Percentiles rank a stretch among this genome's conserved stretches.
These are phyloP conservation scores for Drosophila colorata DNA, from an alignment of 2,888 invertebrate genomes.

Conservation along the genomic window DNA sequence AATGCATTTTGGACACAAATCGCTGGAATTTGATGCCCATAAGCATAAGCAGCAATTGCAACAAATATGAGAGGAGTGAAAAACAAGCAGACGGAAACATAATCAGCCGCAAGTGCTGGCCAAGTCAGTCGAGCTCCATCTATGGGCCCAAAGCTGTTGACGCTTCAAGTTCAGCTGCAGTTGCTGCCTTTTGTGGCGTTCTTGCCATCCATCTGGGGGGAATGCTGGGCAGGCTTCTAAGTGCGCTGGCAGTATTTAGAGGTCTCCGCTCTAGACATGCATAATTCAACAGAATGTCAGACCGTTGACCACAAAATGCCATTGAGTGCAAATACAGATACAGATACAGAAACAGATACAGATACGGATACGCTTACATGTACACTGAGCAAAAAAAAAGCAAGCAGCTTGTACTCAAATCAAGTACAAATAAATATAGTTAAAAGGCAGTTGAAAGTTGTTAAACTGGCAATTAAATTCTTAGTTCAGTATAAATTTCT, in stretches of 20 bases:
- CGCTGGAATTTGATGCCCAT: conserved; percentile 71
- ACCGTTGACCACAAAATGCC: conserved; percentile 53
- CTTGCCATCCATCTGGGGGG: conserved; percentile 19
- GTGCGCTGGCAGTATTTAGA: conserved; percentile 34
- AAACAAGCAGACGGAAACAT: conserved; percentile 1
- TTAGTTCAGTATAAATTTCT: too few relatives aligned
- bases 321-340: conserved; percentile 57
- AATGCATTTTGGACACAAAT: conserved; percentile 58
- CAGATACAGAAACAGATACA: conserved; percentile 46
- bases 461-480: too few relatives aligned
- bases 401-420: too few relatives aligned
- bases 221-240: conserved; percentile 34
- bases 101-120: conserved; percentile 47
- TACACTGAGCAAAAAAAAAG: conserved; percentile 5
- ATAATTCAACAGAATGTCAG: conserved; percentile 71
- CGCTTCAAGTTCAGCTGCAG: conserved; percentile 66
- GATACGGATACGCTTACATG: conserved; percentile 21
- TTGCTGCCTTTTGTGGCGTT: conserved; percentile 26
- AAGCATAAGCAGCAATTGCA: conserved; percentile 63
- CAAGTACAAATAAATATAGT: too few relatives aligned
- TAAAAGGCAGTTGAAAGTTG: too few relatives aligned
- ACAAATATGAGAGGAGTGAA: background rate
- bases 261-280: conserved; percentile 47
- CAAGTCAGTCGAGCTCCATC: conserved; percentile 50
- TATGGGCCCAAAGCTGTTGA: conserved; percentile 51